Evolutionary conservation across 2,888 invertebrate species (phyloP), one percentile per base, ranked within the genome.

Genomic region (Catocala fraxini): DNA sequence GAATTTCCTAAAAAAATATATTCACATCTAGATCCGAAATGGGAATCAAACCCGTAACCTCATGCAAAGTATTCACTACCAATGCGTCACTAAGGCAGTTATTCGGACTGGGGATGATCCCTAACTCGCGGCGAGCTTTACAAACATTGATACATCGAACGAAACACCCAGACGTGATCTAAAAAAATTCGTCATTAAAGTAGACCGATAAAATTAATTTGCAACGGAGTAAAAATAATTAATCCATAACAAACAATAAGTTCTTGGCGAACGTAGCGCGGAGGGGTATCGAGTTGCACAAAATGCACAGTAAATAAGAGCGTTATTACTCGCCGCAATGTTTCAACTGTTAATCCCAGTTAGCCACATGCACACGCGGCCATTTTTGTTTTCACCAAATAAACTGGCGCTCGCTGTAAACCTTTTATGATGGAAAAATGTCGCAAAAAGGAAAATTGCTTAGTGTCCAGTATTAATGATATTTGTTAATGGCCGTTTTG

Each of bases 311-410:
- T 72, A 74, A 74, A 76, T 70, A 73, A 67, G 58, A 53, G 63
- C 43, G 64, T 62, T 71, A 75, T 73, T 75, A 66, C 64, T 46
- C 55, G 56, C 63, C 67, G 66, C 76, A 71, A 77, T 78, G 75
- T 77, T 79, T 83, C 83, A 82, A 73, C 72, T 71, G 62, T 65
- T 82, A 83, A 80, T 80, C 79, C 79, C 68, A 65, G 57, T 64
- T 75, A 71, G 73, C 70, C 70, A 62, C 70, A 68, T 69, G 73
- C 72, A 71, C 63, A 52, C 64, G 59, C 65, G 35, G 52, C 60
- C 71, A 77, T 75, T 77, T 75, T 75, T 80, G 74, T 74, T 77
- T 39, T 67, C 59, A 57, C 51, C 64, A 71, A 80, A 81, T 73
- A 76, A 71, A 81, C 70, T 67, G 79, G 58, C 59, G 39, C 59